Evolutionary conservation across 2,113 vertebrate genomes (phyloP).

Genomic region (Platysteira castanea): DNA sequence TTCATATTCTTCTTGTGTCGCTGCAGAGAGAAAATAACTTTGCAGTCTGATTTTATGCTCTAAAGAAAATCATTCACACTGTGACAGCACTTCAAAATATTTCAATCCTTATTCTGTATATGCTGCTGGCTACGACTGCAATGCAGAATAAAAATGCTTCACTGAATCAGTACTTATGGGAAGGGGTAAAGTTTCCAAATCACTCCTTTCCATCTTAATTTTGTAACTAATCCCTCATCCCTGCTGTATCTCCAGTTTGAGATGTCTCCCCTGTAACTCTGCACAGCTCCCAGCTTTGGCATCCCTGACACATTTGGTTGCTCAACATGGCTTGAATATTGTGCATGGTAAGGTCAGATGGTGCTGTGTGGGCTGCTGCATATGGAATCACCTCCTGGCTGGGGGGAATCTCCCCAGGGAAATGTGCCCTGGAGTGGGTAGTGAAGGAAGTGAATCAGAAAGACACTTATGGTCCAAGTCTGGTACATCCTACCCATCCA

Average conservation of each 20-base stretch:
- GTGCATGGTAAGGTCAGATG: not conserved
- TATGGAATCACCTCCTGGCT: not conserved
- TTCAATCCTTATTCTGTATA: conserved; percentile 50
- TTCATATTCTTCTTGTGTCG: conserved; percentile 49
- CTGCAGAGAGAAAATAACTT: conserved; percentile 52
- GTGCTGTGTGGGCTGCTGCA: not conserved
- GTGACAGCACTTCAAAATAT: conserved; percentile 63
- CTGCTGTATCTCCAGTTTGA: not conserved
- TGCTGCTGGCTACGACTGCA: conserved; percentile 50
- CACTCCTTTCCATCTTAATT: conserved; percentile 18
- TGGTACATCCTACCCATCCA: not conserved
- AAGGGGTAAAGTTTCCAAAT: conserved; percentile 18
- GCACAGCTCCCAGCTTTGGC: not conserved
- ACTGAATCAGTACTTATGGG: conserved; percentile 9
- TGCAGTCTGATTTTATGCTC: conserved; percentile 54
- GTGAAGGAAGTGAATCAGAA: not conserved
- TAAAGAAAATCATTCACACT: conserved; percentile 58
- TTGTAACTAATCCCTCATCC: not conserved
- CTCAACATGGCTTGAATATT: not conserved
- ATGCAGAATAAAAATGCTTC: not conserved
- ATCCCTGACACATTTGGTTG: not conserved
- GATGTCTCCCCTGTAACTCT: not conserved
- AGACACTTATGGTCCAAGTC: not conserved
- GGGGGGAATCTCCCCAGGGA: not conserved
- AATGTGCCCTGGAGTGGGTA: not conserved